A percentile compares a stretch with the other conserved stretches of the same genome.
Conservation (phyloP, 2,888 invertebrate genomes). For the Stenchaetothrips biformis region DNA sequence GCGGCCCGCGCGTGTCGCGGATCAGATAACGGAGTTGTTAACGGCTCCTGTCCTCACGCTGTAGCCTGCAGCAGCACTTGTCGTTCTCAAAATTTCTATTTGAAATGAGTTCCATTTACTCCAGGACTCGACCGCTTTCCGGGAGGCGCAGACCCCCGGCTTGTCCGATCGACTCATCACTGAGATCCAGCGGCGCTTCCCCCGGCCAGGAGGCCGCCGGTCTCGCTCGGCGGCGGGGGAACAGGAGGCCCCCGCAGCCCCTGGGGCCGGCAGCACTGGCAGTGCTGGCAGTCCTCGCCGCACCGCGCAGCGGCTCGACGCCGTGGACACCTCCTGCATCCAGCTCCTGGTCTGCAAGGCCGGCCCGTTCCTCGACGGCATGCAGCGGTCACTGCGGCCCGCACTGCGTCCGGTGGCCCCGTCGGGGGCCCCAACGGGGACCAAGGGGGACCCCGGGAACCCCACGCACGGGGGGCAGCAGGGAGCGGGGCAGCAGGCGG, state of each 20-base stretch:
- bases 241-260: slow-evolving; percentile 57
- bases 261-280: no score
- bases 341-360: slow-evolving; percentile 70
- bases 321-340: slow-evolving; percentile 61
- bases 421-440: slow-evolving; percentile 43
- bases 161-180: slow-evolving; percentile 1
- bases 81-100: neutral
- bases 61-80: neutral
- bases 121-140: neutral
- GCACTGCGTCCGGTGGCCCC: slow-evolving; percentile 41
- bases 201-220: slow-evolving; percentile 42
- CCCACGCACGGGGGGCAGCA: slow-evolving; percentile 40
- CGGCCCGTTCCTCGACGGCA: slow-evolving; percentile 68
- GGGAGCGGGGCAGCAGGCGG: neutral
- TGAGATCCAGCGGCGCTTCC: slow-evolving; percentile 46
- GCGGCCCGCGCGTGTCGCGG: no score
- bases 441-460: slow-evolving; percentile 39
- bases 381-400: slow-evolving; percentile 60
- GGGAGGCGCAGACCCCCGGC: neutral
- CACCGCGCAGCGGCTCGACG: slow-evolving; percentile 49
- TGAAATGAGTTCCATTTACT: neutral
- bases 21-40: no score
- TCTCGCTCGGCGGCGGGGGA: slow-evolving; percentile 46
- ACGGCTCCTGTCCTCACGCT: neutral
- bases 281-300: no score